phyloP scores from a whole-genome alignment of 2,888 invertebrate species.

The Lamellibrachia columna region DNA sequence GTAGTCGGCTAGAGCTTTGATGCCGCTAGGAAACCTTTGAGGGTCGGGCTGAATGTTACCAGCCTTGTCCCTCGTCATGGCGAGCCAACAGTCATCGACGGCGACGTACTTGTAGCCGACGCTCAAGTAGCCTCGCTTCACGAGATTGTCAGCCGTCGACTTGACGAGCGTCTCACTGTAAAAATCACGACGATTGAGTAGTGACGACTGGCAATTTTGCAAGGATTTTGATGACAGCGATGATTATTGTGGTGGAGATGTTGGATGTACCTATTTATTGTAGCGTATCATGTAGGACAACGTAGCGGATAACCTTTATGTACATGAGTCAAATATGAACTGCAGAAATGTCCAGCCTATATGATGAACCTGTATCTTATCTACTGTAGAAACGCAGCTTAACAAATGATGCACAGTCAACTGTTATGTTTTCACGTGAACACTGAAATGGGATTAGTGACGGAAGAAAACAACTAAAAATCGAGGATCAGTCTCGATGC shows the following conservation, averaged over 20 bases:
- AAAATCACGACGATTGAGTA: conserved; percentile 22
- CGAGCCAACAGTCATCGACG: conserved; percentile 84
- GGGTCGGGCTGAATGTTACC: conserved; percentile 87
- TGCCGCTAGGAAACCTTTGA: conserved; percentile 88
- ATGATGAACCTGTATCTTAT: not conserved
- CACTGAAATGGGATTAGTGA: no score
- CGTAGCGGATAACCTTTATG: not conserved
- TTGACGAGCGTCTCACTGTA: conserved; percentile 65
- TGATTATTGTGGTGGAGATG: not conserved
- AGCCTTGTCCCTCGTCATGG: conserved; percentile 77
- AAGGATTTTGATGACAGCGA: not conserved
- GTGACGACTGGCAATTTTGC: not conserved
- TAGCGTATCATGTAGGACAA: not conserved
- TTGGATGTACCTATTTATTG: not conserved
- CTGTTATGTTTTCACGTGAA: no score
- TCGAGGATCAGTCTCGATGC: no score
- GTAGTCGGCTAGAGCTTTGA: conserved; percentile 87
- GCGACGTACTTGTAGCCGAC: conserved; percentile 85
- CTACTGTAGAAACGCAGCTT: not conserved
- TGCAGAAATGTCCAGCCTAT: not conserved
- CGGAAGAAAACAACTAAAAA: no score
- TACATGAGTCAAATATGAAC: not conserved
- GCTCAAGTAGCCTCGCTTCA: conserved; percentile 85
- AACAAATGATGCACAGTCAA: not conserved
- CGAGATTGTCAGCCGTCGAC: conserved; percentile 64